Conservation (phyloP, 2,888 invertebrate genomes). For the Napeogenes inachia region DNA sequence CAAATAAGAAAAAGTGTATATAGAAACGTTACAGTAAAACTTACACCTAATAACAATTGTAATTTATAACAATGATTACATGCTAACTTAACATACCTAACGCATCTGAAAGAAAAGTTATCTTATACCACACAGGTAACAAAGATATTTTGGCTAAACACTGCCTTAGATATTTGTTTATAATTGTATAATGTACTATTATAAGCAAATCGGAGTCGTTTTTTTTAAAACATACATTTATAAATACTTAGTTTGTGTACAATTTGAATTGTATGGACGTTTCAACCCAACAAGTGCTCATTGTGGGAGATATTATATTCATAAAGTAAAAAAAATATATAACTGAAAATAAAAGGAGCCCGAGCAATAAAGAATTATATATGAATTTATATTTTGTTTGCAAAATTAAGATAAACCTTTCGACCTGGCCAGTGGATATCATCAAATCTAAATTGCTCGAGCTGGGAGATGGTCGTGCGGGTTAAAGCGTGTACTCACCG, state of each 20-base stretch:
- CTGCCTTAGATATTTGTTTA: too few species aligned
- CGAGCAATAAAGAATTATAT: constrained; percentile 14
- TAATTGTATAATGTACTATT: too few species aligned
- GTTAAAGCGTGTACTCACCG: constrained; percentile 59
- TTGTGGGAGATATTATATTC: constrained; percentile 16
- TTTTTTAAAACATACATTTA: too few species aligned
- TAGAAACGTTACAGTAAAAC: not conserved
- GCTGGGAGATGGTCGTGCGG: constrained; percentile 22
- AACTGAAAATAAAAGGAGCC: constrained; percentile 20
- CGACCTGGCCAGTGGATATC: too few species aligned
- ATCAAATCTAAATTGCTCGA: constrained; percentile 22
- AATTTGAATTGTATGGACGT: constrained; percentile 28
- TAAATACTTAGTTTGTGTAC: too few species aligned
- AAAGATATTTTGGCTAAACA: not conserved
- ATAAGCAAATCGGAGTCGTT: too few species aligned
- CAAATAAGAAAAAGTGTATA: too few species aligned
- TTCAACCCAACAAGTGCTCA: constrained; percentile 39
- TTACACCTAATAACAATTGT: not conserved
- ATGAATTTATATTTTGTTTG: not conserved
- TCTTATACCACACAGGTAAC: not conserved
- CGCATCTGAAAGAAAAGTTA: not conserved
- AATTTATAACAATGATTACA: not conserved
- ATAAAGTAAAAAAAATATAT: constrained; percentile 14
- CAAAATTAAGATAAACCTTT: too few species aligned
- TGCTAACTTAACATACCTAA: not conserved